Evolutionary conservation across 64 coral and sea anemone species (phyloP).

Genomic region (Hydrozoanthus tunicans): DNA sequence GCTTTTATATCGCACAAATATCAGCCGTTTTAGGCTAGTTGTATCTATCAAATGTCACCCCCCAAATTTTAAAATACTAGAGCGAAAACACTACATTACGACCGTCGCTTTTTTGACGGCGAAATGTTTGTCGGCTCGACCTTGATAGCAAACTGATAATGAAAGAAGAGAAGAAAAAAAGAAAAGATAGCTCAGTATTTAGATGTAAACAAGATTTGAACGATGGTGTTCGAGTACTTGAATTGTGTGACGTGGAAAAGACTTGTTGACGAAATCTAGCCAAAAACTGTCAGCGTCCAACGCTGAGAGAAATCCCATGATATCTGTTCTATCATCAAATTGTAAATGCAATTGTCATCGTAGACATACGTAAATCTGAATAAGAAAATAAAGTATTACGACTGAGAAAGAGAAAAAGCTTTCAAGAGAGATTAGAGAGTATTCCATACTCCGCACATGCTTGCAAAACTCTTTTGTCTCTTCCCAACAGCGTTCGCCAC

Average conservation of each 20-base stretch:
- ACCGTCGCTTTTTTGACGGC: background rate
- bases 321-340: constrained; percentile 8
- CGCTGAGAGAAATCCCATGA: constrained; percentile 1
- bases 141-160: background rate
- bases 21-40: background rate
- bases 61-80: background rate
- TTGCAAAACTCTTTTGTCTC: constrained; percentile 18
- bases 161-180: background rate
- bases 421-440: background rate
- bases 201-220: background rate
- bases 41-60: background rate
- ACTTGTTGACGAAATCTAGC: constrained; percentile 8
- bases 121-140: no score
- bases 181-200: background rate
- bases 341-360: background rate
- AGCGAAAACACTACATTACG: background rate
- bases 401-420: background rate
- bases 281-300: background rate
- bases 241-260: constrained; percentile 15
- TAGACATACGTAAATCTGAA: background rate
- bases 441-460: background rate
- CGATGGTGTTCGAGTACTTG: no score
- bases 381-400: background rate
- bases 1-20: background rate
- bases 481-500: constrained; percentile 29